A percentile compares a stretch with the other conserved stretches of the same genome.
Evolutionary conservation across 1,140 invertebrate species (phyloP).

Genomic region (Drosophila albomicans): DNA sequence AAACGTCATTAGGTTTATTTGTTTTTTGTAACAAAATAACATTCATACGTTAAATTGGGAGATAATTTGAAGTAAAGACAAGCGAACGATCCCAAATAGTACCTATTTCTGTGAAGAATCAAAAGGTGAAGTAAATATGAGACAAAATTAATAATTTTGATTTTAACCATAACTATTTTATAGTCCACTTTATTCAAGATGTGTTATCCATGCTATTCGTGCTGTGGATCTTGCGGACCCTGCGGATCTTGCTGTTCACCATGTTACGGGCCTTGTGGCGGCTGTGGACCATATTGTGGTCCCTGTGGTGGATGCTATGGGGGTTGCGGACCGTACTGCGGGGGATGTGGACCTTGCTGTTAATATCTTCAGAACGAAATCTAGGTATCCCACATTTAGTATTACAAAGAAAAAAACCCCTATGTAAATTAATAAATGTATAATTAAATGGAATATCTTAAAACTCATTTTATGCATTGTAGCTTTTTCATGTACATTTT

Average conservation of each 20-base stretch:
- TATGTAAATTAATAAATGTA: too few species aligned
- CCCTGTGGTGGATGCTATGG: not conserved
- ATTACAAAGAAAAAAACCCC: not conserved
- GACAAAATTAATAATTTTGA: not conserved
- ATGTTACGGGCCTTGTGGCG: not conserved
- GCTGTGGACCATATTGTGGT: not conserved
- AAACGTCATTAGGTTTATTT: too few species aligned
- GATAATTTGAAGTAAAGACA: not conserved
- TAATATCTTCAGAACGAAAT: not conserved
- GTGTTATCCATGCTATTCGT: not conserved
- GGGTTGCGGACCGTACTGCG: not conserved
- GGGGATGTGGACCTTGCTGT: not conserved
- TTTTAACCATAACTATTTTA: not conserved
- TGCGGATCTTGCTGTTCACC: not conserved
- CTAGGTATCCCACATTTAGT: not conserved
- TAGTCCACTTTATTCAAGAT: not conserved
- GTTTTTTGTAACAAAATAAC: not conserved
- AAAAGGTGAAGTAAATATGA: not conserved
- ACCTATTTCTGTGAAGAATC: too few species aligned
- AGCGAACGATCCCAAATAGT: too few species aligned
- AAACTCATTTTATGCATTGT: too few species aligned
- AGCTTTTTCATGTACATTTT: too few species aligned
- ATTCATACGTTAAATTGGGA: not conserved
- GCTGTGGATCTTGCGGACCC: not conserved
- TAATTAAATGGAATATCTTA: too few species aligned